These are phyloP conservation scores for Syrista parreyssii DNA, from an alignment of 2,888 invertebrate genomes.

Conservation along the genomic window DNA sequence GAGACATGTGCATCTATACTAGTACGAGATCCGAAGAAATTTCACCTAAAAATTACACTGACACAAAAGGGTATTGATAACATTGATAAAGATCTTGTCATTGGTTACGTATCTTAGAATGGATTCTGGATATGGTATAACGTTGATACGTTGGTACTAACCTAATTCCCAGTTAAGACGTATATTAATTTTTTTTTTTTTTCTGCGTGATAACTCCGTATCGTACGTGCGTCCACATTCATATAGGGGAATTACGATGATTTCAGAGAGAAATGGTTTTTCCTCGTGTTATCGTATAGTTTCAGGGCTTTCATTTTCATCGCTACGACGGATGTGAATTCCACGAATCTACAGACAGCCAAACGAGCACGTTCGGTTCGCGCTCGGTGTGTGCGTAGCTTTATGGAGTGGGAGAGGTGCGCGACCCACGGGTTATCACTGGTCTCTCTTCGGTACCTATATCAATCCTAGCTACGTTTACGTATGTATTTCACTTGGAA, in stretches of 20 bases:
- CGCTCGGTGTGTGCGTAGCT: constrained; percentile 25
- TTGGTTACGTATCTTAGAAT: background rate
- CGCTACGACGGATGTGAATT: background rate
- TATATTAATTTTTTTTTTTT: background rate
- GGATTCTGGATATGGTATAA: background rate
- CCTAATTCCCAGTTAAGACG: background rate
- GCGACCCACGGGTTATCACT: constrained; percentile 61
- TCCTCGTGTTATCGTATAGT: background rate
- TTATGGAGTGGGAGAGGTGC: constrained; percentile 57
- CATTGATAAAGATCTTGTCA: background rate
- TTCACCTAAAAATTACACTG: background rate
- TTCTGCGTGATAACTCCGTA: background rate
- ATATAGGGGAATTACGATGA: background rate
- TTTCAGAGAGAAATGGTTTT: background rate
- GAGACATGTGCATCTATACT: background rate
- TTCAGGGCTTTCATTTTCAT: background rate
- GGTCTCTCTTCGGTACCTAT: constrained; percentile 53
- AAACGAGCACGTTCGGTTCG: background rate
- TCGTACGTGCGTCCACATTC: background rate
- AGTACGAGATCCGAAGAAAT: background rate
- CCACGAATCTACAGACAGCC: background rate
- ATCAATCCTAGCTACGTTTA: constrained; percentile 44
- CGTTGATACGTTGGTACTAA: background rate
- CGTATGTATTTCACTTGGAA: constrained; percentile 9
- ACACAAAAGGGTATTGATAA: background rate